These are phyloP conservation scores for Galeopterus variegatus DNA, from an alignment of 2,113 vertebrate species.

Conservation along the genomic window DNA sequence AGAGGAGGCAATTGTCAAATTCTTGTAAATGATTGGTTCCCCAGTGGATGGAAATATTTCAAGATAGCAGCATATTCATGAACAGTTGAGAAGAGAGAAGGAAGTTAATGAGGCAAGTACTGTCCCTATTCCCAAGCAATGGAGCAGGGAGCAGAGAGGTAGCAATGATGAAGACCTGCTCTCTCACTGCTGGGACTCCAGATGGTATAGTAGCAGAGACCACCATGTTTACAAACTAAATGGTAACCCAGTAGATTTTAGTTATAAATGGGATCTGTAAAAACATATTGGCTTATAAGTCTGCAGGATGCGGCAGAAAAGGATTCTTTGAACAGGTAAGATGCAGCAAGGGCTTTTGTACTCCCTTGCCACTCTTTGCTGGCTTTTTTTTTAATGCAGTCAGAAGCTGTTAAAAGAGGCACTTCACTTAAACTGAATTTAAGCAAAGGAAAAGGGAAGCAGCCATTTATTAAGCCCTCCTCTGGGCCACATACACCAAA, in stretches of 20 bases:
- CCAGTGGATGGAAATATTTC: not conserved
- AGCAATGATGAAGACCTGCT: not conserved
- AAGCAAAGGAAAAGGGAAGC: not conserved
- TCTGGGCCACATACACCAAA: slow-evolving; percentile 11
- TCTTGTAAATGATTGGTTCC: not conserved
- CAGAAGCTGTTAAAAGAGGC: slow-evolving; percentile 37
- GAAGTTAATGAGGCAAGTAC: slow-evolving; percentile 49
- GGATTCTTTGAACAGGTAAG: slow-evolving; percentile 55
- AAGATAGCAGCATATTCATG: slow-evolving; percentile 27
- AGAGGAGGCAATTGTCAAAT: not conserved
- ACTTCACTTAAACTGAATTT: not conserved
- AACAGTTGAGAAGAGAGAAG: slow-evolving; percentile 38
- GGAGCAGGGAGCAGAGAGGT: not conserved
- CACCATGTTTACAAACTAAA: slow-evolving; percentile 35
- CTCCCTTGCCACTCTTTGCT: slow-evolving; percentile 18
- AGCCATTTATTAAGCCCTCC: slow-evolving; percentile 26
- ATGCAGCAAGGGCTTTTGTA: slow-evolving; percentile 46
- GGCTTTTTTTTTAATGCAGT: not conserved
- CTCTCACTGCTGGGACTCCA: slow-evolving; percentile 56
- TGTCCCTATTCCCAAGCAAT: not conserved
- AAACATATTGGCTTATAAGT: slow-evolving; percentile 45
- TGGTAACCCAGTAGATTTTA: slow-evolving; percentile 33
- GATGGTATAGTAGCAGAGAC: not conserved
- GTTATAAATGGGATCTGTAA: slow-evolving; percentile 51
- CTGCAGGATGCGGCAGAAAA: not conserved